These are phyloP conservation scores for Drosophila percnosoma DNA, from an alignment of 2,888 invertebrate species.

Conservation along the genomic window DNA sequence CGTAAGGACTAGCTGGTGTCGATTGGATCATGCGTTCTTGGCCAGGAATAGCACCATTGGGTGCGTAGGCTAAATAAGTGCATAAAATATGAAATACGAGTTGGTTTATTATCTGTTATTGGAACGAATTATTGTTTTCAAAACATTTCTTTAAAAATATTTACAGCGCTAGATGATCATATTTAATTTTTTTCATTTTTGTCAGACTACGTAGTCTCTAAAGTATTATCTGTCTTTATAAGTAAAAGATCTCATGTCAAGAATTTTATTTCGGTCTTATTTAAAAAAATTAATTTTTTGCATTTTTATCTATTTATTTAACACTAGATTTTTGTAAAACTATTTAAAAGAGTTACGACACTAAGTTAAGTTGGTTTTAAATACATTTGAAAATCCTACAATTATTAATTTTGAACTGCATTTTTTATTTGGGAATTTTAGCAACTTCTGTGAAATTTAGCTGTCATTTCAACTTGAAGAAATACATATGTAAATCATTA, in stretches of 20 bases:
- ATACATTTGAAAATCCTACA: background rate
- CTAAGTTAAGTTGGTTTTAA: background rate
- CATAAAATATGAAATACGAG: constrained; percentile 35
- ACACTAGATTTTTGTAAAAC: background rate
- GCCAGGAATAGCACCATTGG: constrained; percentile 78
- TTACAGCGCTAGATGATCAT: constrained; percentile 62
- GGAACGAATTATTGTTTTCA: background rate
- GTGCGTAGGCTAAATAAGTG: constrained; percentile 65
- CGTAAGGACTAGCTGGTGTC: constrained; percentile 89
- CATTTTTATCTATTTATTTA: too few relatives aligned
- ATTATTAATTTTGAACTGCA: background rate
- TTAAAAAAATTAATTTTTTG: too few relatives aligned
- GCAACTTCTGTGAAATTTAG: background rate
- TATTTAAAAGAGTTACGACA: background rate
- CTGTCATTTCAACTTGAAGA: background rate
- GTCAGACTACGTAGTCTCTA: background rate
- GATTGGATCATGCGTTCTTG: constrained; percentile 88
- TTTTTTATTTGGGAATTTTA: background rate
- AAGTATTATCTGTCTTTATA: background rate
- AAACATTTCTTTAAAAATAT: constrained; percentile 17
- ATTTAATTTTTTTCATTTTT: too few relatives aligned
- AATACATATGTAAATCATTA: background rate
- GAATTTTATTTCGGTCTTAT: background rate
- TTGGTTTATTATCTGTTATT: constrained; percentile 1
- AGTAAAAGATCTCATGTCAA: background rate